phyloP scores from a whole-genome alignment of 2,797 vertebrate genomes.

The Melopsittacus undulatus region DNA sequence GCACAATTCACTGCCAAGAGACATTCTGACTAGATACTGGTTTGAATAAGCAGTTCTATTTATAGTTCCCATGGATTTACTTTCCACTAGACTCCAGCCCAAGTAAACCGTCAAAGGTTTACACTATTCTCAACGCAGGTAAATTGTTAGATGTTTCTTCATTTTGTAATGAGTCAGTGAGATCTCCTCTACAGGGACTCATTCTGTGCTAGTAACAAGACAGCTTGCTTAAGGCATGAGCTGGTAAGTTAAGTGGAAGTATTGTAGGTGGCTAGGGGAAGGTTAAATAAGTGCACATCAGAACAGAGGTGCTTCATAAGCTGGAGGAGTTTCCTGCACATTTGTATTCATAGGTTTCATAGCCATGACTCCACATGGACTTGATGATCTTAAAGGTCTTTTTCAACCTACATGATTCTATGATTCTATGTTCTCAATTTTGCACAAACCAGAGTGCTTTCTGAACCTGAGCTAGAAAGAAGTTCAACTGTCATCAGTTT shows the following conservation, averaged over 20 bases:
- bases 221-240: not conserved
- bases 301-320: not conserved
- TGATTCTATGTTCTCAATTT: not conserved
- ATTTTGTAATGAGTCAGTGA: not conserved
- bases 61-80: not conserved
- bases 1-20: not conserved
- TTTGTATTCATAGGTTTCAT: not conserved
- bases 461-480: not conserved
- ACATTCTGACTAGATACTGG: not conserved
- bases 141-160: not conserved
- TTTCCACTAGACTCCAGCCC: not conserved
- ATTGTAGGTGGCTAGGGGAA: not conserved
- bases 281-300: not conserved
- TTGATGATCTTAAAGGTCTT: not conserved
- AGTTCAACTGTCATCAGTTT: not conserved
- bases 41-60: not conserved
- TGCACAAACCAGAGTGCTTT: not conserved
- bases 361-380: not conserved
- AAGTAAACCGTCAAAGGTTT: not conserved
- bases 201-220: not conserved
- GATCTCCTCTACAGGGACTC: not conserved
- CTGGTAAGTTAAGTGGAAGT: not conserved
- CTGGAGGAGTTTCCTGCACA: not conserved
- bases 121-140: not conserved
- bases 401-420: not conserved